phyloP scores from a whole-genome alignment of 2,888 invertebrate genomes.

The Cinara cedri region DNA sequence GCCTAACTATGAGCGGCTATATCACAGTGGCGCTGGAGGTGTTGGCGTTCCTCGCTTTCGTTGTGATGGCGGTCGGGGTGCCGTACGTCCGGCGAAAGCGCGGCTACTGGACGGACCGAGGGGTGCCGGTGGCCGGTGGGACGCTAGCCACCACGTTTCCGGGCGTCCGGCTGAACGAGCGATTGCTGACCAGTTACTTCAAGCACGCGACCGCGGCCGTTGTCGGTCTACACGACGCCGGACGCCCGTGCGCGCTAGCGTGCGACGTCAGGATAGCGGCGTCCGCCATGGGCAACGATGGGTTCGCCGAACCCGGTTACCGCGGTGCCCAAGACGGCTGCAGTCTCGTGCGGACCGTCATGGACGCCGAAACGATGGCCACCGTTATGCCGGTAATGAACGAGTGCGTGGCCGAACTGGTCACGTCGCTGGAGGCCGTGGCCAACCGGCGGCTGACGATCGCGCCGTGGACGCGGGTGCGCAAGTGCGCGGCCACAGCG shows the following conservation, averaged over 20 bases:
- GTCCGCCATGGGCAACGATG: conserved; percentile 17
- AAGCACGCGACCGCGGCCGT: neutral
- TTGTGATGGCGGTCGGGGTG: neutral
- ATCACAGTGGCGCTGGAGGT: neutral
- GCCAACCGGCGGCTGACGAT: conserved; percentile 38
- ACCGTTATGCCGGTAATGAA: conserved; percentile 16
- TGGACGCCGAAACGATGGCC: neutral
- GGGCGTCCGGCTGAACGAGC: conserved; percentile 6
- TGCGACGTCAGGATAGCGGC: conserved; percentile 25
- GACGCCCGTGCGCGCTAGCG: conserved; percentile 7
- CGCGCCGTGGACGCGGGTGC: conserved; percentile 23
- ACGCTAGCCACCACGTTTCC: neutral
- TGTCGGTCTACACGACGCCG: conserved; percentile 1
- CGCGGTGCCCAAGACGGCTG: neutral
- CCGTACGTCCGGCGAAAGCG: conserved; percentile 31
- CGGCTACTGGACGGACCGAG: conserved; percentile 22
- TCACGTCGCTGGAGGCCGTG: conserved; percentile 38
- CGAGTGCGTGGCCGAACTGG: conserved; percentile 25
- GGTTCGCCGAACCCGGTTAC: conserved; percentile 8
- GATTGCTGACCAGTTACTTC: neutral
- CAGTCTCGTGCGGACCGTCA: conserved; percentile 1
- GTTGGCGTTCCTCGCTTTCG: conserved; percentile 16
- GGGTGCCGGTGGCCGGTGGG: neutral
- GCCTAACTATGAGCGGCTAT: neutral
- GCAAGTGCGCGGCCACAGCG: neutral